Evolutionary conservation across 2,113 vertebrate genomes (phyloP).

Genomic region (Leucoraja erinaceus): DNA sequence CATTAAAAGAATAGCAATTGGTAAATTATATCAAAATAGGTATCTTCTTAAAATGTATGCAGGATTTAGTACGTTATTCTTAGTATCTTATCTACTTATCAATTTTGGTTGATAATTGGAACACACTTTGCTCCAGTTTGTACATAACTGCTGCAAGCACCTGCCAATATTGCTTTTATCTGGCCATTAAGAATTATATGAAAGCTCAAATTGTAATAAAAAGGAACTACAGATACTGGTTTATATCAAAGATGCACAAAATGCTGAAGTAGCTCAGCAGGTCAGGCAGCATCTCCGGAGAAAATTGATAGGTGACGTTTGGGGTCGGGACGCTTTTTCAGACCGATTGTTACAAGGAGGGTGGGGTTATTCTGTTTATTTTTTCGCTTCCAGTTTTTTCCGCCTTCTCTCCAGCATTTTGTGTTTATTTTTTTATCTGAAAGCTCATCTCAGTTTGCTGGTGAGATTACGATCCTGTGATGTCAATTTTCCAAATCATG

Average conservation of each 20-base stretch:
- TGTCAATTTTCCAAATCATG: neutral
- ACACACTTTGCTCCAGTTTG: neutral
- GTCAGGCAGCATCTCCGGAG: too few species aligned
- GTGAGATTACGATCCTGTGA: neutral
- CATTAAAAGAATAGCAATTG: neutral
- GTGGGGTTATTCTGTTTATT: too few species aligned
- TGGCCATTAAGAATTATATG: neutral
- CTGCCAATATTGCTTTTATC: neutral
- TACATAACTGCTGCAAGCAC: too few species aligned
- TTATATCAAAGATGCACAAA: too few species aligned
- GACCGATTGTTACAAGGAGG: too few species aligned
- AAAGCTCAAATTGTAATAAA: neutral
- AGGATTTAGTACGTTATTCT: neutral
- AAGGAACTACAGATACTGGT: too few species aligned
- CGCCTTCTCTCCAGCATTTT: too few species aligned
- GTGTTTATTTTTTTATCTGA: neutral
- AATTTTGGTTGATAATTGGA: neutral
- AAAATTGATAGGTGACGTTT: too few species aligned
- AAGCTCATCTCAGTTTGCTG: neutral
- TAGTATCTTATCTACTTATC: neutral
- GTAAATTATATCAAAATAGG: neutral
- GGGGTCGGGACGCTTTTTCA: too few species aligned
- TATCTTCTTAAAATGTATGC: neutral
- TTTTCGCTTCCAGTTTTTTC: too few species aligned
- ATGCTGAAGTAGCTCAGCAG: too few species aligned